These are phyloP conservation scores for Hirtodrosophila duncani DNA, from an alignment of 2,888 invertebrate genomes.

Conservation along the genomic window DNA sequence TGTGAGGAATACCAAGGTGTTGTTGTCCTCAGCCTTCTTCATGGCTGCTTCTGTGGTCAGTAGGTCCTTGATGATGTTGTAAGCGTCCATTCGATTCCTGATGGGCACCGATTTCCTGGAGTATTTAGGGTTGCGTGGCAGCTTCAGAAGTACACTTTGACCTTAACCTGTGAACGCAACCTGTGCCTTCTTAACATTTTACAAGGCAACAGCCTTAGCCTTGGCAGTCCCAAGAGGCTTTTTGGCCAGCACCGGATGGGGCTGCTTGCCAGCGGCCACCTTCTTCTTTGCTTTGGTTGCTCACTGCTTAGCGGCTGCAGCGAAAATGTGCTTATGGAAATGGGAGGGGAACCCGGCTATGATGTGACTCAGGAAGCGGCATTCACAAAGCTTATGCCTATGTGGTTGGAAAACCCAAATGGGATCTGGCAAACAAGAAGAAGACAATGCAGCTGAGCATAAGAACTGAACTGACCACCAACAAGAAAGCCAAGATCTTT, in stretches of 20 bases:
- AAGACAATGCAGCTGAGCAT: too few species aligned
- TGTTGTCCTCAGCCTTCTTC: conserved; percentile 99
- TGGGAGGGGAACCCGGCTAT: too few species aligned
- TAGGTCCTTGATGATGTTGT: conserved; percentile 98
- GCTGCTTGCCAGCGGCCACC: conserved; percentile 76
- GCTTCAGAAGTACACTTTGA: conserved; percentile 96
- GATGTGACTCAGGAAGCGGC: too few species aligned
- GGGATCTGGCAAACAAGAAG: too few species aligned
- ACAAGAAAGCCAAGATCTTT: too few species aligned
- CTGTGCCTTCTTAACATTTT: conserved; percentile 90
- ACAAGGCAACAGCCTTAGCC: conserved; percentile 81
- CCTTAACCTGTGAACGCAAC: conserved; percentile 94
- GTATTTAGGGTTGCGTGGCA: conserved; percentile 95
- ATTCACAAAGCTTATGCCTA: too few species aligned
- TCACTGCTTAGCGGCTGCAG: conserved; percentile 73
- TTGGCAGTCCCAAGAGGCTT: conserved; percentile 78
- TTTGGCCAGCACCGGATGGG: conserved; percentile 77
- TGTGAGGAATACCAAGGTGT: conserved; percentile 99
- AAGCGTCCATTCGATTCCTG: conserved; percentile 97
- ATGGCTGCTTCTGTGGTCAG: conserved; percentile 99
- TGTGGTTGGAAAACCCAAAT: too few species aligned
- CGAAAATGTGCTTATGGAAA: too few species aligned
- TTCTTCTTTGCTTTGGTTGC: conserved; percentile 75
- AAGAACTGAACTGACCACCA: too few species aligned
- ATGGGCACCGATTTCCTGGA: conserved; percentile 96